Evolutionary conservation across 2,797 vertebrate species (phyloP).

Genomic region (Hapalemur alaotrensis): DNA sequence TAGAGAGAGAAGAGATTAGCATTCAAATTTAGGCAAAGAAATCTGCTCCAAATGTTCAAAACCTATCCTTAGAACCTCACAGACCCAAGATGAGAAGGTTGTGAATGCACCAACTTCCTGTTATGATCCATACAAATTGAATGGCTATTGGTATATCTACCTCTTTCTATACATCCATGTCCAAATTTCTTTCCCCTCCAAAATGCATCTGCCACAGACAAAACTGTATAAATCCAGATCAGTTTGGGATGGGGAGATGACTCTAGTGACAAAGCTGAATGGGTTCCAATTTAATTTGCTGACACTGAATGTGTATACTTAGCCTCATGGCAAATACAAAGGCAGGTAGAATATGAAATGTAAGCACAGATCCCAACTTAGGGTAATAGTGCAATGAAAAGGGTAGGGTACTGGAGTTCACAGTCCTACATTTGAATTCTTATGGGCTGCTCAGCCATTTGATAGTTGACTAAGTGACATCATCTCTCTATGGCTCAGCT

Average conservation of each 20-base stretch:
- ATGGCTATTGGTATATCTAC: neutral
- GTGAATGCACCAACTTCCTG: neutral
- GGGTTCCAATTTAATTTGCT: neutral
- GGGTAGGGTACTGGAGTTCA: neutral
- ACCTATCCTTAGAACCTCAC: neutral
- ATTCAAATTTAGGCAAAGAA: slow-evolving; percentile 47
- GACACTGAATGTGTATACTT: neutral
- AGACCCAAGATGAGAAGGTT: slow-evolving; percentile 59
- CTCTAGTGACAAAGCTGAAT: neutral
- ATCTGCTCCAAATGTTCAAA: slow-evolving; percentile 63
- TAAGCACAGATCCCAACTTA: neutral
- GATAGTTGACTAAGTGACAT: neutral
- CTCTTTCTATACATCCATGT: neutral
- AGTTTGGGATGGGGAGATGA: neutral
- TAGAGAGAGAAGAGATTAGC: slow-evolving; percentile 54
- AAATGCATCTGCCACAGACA: neutral
- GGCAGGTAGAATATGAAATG: neutral
- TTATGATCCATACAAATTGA: neutral
- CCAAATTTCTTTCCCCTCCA: neutral
- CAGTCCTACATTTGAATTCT: neutral
- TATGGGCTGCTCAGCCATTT: neutral
- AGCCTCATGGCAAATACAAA: neutral
- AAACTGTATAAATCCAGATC: neutral
- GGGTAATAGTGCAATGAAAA: neutral
- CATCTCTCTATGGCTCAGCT: neutral